Conservation (phyloP, 2,797 vertebrate genomes). For the Gorsachius magnificus region DNA sequence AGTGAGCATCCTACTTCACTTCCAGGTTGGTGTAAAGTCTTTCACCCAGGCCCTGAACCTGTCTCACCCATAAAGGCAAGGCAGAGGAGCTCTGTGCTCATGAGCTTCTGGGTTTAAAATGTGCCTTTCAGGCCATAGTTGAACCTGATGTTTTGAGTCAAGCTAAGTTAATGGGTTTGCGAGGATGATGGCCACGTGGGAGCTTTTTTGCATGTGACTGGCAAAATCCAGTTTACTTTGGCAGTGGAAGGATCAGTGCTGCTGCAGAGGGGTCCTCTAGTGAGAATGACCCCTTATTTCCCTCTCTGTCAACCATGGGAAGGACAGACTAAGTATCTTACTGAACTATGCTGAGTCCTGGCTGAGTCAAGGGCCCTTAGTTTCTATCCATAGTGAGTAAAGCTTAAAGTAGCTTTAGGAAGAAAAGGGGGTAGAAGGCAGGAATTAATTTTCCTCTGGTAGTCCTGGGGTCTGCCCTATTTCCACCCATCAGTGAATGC, state of each 20-base stretch:
- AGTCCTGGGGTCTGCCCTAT: not conserved
- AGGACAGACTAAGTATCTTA: not conserved
- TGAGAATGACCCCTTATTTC: not conserved
- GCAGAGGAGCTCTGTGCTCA: not conserved
- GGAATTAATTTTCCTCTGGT: not conserved
- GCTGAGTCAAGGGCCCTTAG: not conserved
- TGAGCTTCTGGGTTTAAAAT: not conserved
- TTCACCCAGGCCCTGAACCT: not conserved
- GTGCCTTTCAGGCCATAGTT: not conserved
- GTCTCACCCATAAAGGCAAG: not conserved
- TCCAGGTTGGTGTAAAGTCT: not conserved
- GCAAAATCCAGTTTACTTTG: not conserved
- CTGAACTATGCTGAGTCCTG: not conserved
- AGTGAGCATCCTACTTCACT: not conserved
- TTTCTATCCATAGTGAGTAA: not conserved
- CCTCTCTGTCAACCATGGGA: not conserved
- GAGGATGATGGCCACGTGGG: rapidly evolving
- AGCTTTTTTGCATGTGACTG: not conserved
- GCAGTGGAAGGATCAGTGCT: not conserved
- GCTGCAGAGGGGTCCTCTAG: not conserved
- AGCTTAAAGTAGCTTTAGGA: not conserved
- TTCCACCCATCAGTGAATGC: not conserved
- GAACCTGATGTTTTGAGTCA: not conserved
- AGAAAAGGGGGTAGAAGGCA: not conserved
- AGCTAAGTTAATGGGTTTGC: not conserved